Conservation (phyloP, 2,113 vertebrate genomes). For the Columba livia region DNA sequence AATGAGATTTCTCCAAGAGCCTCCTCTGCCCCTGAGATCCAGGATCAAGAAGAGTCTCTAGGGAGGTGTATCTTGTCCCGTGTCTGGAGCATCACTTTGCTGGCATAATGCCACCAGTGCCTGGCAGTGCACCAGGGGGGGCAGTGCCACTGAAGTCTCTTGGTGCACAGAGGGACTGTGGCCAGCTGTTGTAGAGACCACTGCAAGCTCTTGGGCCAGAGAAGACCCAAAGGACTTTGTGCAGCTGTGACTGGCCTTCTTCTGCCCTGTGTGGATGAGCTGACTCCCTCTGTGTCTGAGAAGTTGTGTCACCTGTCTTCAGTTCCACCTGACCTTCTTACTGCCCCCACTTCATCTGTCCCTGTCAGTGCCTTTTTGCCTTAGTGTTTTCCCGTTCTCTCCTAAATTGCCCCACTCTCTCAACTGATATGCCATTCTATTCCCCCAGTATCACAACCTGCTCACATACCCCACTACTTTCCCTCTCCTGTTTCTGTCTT, state of each 20-base stretch:
- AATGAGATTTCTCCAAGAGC: background rate
- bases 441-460: background rate
- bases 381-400: background rate
- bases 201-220: background rate
- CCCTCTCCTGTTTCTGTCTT: background rate
- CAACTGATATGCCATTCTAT: background rate
- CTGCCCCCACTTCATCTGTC: background rate
- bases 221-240: background rate
- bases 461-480: background rate
- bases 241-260: background rate
- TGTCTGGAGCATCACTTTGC: background rate
- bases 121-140: background rate
- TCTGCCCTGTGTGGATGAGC: background rate
- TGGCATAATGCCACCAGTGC: background rate
- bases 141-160: background rate
- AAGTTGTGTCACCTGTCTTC: background rate
- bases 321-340: background rate
- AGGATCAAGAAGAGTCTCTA: background rate
- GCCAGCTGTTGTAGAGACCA: background rate
- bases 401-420: background rate
- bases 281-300: background rate
- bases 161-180: background rate
- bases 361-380: background rate
- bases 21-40: background rate
- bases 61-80: background rate